These are phyloP conservation scores for Vollenhovia emeryi DNA, from an alignment of 1,140 invertebrate species.

Conservation along the genomic window DNA sequence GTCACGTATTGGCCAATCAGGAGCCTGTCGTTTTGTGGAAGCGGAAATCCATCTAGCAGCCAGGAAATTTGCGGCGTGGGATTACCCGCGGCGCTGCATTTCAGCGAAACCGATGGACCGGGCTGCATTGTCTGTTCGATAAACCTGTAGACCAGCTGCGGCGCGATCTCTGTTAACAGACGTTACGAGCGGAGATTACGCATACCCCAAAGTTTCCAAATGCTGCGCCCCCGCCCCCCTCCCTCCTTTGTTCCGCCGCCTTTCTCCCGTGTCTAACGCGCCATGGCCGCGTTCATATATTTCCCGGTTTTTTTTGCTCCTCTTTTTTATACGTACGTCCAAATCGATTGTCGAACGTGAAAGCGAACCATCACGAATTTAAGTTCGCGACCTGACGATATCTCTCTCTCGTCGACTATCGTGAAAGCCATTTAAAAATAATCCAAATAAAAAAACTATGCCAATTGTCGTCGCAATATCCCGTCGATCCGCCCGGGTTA, in stretches of 20 bases:
- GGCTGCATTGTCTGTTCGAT: conserved; percentile 87
- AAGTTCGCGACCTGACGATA: conserved; percentile 46
- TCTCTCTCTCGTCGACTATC: conserved; percentile 2
- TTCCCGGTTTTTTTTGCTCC: conserved; percentile 1
- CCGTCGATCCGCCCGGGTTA: conserved; percentile 11
- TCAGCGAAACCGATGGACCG: conserved; percentile 87
- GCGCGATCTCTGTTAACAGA: conserved; percentile 86
- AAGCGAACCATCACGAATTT: conserved; percentile 39
- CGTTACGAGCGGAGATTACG: conserved; percentile 62
- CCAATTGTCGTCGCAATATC: conserved; percentile 42
- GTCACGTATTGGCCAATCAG: conserved; percentile 90
- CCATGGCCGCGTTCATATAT: background rate
- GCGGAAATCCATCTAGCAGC: conserved; percentile 86
- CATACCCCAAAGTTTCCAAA: conserved; percentile 45
- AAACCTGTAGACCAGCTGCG: conserved; percentile 86
- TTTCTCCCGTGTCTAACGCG: too few relatives aligned
- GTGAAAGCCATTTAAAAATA: conserved; percentile 45
- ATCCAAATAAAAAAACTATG: conserved; percentile 53
- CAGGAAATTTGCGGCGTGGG: conserved; percentile 88
- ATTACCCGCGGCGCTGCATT: conserved; percentile 89
- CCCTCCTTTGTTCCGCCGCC: too few relatives aligned
- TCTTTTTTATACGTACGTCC: background rate
- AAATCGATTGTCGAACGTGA: conserved; percentile 42
- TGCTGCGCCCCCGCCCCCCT: background rate
- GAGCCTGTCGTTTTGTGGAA: conserved; percentile 87